Percentiles rank a stretch among this genome's conserved stretches.
phyloP scores from a whole-genome alignment of 2,888 invertebrate species.

The Diarsia dahlii region DNA sequence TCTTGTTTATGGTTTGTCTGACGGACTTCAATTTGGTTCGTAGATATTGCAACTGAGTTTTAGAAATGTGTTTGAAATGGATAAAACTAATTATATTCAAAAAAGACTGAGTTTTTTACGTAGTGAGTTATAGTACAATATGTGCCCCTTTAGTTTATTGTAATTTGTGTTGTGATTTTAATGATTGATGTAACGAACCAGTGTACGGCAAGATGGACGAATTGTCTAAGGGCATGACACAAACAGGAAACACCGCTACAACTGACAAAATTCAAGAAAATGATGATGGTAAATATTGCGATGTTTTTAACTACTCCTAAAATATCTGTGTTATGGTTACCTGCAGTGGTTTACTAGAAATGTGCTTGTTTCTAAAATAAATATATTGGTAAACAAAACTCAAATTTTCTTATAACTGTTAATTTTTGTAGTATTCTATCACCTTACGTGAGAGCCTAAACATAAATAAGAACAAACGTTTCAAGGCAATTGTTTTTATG shows the following conservation, averaged over 20 bases:
- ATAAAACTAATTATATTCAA: conserved; percentile 80
- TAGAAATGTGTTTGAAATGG: conserved; percentile 85
- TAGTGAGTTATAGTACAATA: conserved; percentile 78
- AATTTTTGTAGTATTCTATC: not conserved
- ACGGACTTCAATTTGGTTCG: conserved; percentile 78
- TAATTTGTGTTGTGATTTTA: conserved; percentile 84
- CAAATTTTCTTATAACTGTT: conserved; percentile 21
- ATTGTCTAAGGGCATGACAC: conserved; percentile 91
- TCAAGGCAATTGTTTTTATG: not conserved
- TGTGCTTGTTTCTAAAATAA: conserved; percentile 25
- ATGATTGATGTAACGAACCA: conserved; percentile 90
- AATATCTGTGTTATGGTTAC: not conserved
- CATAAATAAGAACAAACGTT: not conserved
- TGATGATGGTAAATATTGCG: conserved; percentile 84
- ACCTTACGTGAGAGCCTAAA: not conserved
- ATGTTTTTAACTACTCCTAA: conserved; percentile 17
- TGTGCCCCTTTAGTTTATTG: conserved; percentile 77
- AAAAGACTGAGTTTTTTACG: conserved; percentile 80
- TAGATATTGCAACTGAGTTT: conserved; percentile 76
- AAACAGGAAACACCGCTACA: conserved; percentile 89
- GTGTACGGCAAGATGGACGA: conserved; percentile 91
- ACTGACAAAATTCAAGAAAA: conserved; percentile 89
- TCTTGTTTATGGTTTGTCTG: conserved; percentile 70
- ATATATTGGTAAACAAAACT: conserved; percentile 57
- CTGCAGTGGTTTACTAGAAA: not conserved